A percentile compares a stretch with the other conserved stretches of the same genome.
These are phyloP conservation scores for Chondrosia reniformis DNA, from an alignment of 37 sponge, comb jelly and placozoan genomes.

Conservation along the genomic window DNA sequence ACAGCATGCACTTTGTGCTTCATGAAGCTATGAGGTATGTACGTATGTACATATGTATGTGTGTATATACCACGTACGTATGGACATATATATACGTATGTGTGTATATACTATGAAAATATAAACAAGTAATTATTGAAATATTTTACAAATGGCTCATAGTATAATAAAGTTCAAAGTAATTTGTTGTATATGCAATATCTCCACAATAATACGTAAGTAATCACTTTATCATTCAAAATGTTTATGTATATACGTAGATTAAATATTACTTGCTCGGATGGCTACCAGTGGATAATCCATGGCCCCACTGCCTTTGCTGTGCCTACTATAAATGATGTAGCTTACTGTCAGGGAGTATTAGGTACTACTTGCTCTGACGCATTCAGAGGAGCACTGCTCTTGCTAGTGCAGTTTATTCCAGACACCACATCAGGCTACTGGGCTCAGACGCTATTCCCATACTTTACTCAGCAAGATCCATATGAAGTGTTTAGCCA, in stretches of 20 bases:
- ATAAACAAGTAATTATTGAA: too few species aligned
- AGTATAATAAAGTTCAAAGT: too few species aligned
- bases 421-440: not conserved
- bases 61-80: too few species aligned
- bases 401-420: not conserved
- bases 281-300: slow-evolving; percentile 34
- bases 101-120: too few species aligned
- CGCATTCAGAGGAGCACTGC: slow-evolving; percentile 21
- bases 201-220: too few species aligned
- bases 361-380: slow-evolving; percentile 18
- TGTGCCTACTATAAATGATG: not conserved
- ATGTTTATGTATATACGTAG: slow-evolving; percentile 8
- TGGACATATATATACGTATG: too few species aligned
- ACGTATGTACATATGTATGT: too few species aligned
- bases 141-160: too few species aligned
- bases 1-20: slow-evolving; percentile 18
- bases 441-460: slow-evolving; percentile 27
- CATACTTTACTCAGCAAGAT: slow-evolving; percentile 13
- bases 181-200: too few species aligned
- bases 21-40: slow-evolving; percentile 46
- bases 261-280: slow-evolving; percentile 17
- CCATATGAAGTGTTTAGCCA: not conserved
- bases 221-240: too few species aligned
- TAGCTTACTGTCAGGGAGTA: not conserved
- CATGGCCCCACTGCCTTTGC: not conserved